Evolutionary conservation across 2,113 vertebrate species (phyloP), one percentile per base, ranked within the genome.

Genomic region (Pseudorectes ferrugineus): DNA sequence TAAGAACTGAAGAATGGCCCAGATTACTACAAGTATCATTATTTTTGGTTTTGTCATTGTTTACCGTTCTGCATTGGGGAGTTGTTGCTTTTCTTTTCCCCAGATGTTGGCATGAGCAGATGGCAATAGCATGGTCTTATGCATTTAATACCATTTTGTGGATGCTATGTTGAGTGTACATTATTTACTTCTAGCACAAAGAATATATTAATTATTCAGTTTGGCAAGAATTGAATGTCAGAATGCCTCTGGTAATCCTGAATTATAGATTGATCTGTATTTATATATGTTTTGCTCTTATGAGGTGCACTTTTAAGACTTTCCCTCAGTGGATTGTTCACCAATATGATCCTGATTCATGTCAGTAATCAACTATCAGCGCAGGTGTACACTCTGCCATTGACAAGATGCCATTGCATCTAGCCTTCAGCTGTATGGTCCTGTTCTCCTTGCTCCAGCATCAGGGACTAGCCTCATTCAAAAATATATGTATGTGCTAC

Each of bases 121-220:
- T 45, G n/a, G 7, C 14, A 85, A 62, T 52, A 55, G 10, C 16
- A 54, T 14, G 23, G 36, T 67, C 22, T 85, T 80, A 52, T 3
- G 2, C 23, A 65, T 42, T 57, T 65, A 74, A 35, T 57, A 68
- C 10, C 10, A 18, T 84, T 75, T 90, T 67, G 46, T 62, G 42
- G 58, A 84, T 87, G 6, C 26, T 36, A 24, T 24, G 26, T 93
- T 92, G 48, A 4, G 5, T 35, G 22, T 77, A 54, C 48, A 28
- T 88, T 93, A 68, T 92, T 93, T 94, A 67, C 36, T 71, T 82
- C 42, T 48, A 58, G 55, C 33, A 65, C 61, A 88, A 83, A 82
- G 29, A 73, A 51, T 31, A 42, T 43, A 85, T 93, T 85, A 70
- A 94, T 96, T 93, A 92, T 96, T 95, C 57, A 94, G 17, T 16